Evolutionary conservation across 2,797 vertebrate species (phyloP), one percentile per base, ranked within the genome.

Genomic region (Alfaro cultratus): DNA sequence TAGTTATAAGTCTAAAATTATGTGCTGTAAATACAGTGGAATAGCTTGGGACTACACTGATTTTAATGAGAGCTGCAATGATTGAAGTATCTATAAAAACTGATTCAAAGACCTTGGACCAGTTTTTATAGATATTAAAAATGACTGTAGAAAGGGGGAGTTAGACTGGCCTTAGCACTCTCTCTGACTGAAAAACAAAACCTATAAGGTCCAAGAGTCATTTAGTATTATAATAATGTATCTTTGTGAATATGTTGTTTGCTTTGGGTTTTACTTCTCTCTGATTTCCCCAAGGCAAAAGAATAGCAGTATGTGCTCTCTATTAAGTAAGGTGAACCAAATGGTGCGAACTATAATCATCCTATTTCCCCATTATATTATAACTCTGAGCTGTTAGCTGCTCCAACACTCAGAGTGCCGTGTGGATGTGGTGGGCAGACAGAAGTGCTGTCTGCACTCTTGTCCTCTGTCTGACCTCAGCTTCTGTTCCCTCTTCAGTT

Each of bases 401-500:
- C 72, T n/a, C 2, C 47, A 13, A 77, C 74, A 64, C 75, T 51
- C 84, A 67, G 68, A 73, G 82, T 76, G 73, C 55, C 2, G 67
- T 78, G 81, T 83, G 64, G 79, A 86, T 74, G 79, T 75, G 75
- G 87, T 83, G 83, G 86, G 86, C 55, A 82, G 85, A 83, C 72
- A 81, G 75, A 83, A 83, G 64, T 84, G 79, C 75, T 85, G 81
- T 83, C 76, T 76, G 83, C 83, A 77, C 84, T 79, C 79, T 10
- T 79, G 41, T 82, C 79, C 74, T 60, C 47, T 55, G 77, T 85
- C 82, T 92, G 86, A 91, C 79, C 82, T 81, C 60, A 70, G 81
- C 80, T 75, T 72, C 73, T 75, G 68, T 76, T 87, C 86, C 87
- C 83, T 86, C 92, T 64, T 64, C 93, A 99, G 99, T 99, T 99